Evolutionary conservation across 1,140 invertebrate species (phyloP), one percentile per base, ranked within the genome.

Genomic region (Lethrus apterus): DNA sequence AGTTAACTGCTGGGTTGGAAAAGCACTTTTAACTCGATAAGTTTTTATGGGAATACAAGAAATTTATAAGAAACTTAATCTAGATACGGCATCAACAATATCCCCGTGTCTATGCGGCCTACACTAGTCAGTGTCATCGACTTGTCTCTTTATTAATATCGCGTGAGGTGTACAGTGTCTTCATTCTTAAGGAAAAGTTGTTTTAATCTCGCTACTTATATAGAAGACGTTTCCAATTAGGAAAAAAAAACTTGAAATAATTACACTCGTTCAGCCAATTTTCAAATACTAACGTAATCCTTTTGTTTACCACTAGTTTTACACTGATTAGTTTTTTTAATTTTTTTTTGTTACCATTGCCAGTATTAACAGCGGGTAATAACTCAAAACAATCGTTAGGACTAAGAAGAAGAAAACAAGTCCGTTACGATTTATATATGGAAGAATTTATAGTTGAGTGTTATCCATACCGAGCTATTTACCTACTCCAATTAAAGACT

Each of bases 401-500:
- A 56, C 33, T 40, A 41, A 48, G 46, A 48, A 41, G 58, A 55
- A 55, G 58, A 60, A 62, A 60, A 55, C 58, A 53, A 51, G 62
- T 58, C 59, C 53, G 60, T 63, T 57, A 62, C 51, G 54, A 57
- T 55, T 53, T 62, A 41, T 61, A 62, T 63, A 63, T 56, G 59
- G 59, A 45, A 54, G 58, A 56, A 49, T 59, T 59, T 62, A 59
- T 58, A 30, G 57, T 44, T 31, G 54, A 54, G 52, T 50, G 56
- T 46, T 57, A 46, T 48, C 54, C 57, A 51, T 59, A 52, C 46
- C 44, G 40, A 59, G 57, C 60, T 61, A 61, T 63, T 63, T 63
- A 63, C 61, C 58, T 62, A 62, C 56, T 62, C 59, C 59, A 62
- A 62, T 63, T 62, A 63, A 56, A 62, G 56, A 52, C 58, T 62